Percentiles rank a stretch among this genome's conserved stretches.
Evolutionary conservation across 2,113 vertebrate genomes (phyloP).

Genomic region (Montifringilla adamsi): DNA sequence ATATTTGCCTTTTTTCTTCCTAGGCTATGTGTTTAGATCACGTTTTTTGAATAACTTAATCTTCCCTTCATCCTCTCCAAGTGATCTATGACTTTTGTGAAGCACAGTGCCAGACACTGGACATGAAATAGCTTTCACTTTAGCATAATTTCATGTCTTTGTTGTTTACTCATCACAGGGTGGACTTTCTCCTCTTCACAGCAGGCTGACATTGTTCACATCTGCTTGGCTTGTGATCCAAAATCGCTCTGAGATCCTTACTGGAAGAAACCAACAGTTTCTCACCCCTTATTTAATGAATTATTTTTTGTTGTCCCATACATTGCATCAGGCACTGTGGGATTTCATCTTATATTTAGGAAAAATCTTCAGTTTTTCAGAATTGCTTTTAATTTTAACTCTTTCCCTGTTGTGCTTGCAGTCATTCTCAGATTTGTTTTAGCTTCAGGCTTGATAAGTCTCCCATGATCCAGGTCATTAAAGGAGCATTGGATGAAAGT

Average conservation of each 20-base stretch:
- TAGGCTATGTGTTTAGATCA: background rate
- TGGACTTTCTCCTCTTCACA: background rate
- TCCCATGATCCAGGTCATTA: background rate
- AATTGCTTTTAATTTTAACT: background rate
- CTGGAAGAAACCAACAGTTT: background rate
- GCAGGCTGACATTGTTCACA: background rate
- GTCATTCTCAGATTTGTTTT: background rate
- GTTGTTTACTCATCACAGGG: background rate
- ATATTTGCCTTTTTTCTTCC: background rate
- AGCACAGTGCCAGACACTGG: background rate
- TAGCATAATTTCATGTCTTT: background rate
- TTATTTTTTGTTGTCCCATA: background rate
- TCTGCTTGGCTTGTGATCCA: background rate
- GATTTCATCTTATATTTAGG: background rate
- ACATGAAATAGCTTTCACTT: background rate
- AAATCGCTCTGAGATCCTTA: background rate
- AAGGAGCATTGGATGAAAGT: background rate
- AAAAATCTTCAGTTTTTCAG: background rate
- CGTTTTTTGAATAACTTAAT: background rate
- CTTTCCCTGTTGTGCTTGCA: background rate
- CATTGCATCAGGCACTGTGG: background rate
- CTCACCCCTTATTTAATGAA: background rate
- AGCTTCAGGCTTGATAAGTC: background rate
- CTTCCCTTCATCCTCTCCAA: background rate
- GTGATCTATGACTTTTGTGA: background rate